Conservation (phyloP, 2,797 vertebrate species). For the Takifugu rubripes region DNA sequence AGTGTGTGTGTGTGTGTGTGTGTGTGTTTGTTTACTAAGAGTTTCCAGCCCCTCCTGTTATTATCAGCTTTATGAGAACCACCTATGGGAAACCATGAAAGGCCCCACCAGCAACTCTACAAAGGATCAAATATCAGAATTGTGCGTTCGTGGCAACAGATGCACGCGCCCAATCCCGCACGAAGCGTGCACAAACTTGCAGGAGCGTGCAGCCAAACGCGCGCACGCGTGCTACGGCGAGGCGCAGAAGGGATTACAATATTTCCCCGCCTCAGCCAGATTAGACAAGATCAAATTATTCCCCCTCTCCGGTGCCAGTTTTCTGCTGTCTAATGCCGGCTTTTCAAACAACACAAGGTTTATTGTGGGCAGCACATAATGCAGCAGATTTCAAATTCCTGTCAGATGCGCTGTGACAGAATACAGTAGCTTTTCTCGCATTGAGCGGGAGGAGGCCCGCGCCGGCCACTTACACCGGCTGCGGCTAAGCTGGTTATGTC, state of each 20-base stretch:
- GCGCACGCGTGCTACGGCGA: conserved; percentile 38
- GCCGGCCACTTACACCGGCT: conserved; percentile 71
- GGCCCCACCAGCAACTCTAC: conserved; percentile 52
- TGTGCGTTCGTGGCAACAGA: conserved; percentile 46
- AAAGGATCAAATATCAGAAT: conserved; percentile 55
- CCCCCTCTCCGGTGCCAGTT: conserved; percentile 68
- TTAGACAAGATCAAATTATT: conserved; percentile 82
- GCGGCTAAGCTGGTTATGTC: conserved; percentile 81
- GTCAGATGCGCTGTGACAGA: conserved; percentile 72
- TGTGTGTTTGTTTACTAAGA: conserved; percentile 28
- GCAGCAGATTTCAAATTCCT: conserved; percentile 75
- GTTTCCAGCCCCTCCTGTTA: conserved; percentile 59
- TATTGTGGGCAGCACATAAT: conserved; percentile 71
- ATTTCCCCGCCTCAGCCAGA: conserved; percentile 65
- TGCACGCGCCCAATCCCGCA: conserved; percentile 31
- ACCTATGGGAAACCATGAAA: conserved; percentile 63
- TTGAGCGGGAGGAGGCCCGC: conserved; percentile 56
- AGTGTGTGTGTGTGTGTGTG: conserved; percentile 8
- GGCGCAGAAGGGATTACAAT: conserved; percentile 68
- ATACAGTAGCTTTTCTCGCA: conserved; percentile 56
- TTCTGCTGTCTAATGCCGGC: conserved; percentile 75
- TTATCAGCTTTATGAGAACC: conserved; percentile 46
- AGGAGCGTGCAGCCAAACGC: conserved; percentile 20
- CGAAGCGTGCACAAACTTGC: conserved; percentile 28
- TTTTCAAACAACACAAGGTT: conserved; percentile 76